Evolutionary conservation across 1,140 invertebrate species (phyloP), one percentile per base, ranked within the genome.

Genomic region (Orius insidiosus): DNA sequence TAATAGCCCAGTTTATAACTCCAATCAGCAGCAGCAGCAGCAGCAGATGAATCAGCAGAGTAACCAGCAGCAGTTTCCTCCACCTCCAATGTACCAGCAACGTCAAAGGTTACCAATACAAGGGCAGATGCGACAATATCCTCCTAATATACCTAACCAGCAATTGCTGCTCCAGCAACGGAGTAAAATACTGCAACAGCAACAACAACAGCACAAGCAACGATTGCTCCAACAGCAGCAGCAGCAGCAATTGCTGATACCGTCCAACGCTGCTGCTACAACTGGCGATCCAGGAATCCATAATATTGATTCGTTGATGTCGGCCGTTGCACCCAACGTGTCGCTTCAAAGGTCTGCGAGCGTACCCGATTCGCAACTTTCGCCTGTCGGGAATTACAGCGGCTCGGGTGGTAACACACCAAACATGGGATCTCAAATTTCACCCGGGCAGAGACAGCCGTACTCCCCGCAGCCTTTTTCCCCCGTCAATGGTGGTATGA

Each of bases 271-370:
- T 51, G 69, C 75, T 50, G 66, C 73, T 47, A 62, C 38, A 15
- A 45, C 13, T 6, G 46, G 45, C 11, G 45, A 51, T 35, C 52
- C 41, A 15, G 69, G 68, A 47, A 68, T 80, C 54, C 76, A 81
- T 44, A 84, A 79, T 59, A 80, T 85, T 52, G 75, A 78, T 59
- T 80, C 74, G 47, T 64, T 86, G 53, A 65, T 86, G 50, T 79
- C 75, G 55, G 75, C 75, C n/a, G 78, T 81, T 49, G 80, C 81
- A 14, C 80, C 78, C 6, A 86, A 86, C 63, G 82, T 87, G 6
- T 76, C 81, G 18, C 59, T 76, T 50, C 64, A 80, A 66, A 68
- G 77, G 50, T 75, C 70, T 18, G 56, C 69, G 24, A 80, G 71
- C 62, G 68, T 79, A 52, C 68, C 76, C 53, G 79, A 82, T 59